phyloP scores from a whole-genome alignment of 2,888 invertebrate genomes.

The Sarcophaga caerulescens region DNA sequence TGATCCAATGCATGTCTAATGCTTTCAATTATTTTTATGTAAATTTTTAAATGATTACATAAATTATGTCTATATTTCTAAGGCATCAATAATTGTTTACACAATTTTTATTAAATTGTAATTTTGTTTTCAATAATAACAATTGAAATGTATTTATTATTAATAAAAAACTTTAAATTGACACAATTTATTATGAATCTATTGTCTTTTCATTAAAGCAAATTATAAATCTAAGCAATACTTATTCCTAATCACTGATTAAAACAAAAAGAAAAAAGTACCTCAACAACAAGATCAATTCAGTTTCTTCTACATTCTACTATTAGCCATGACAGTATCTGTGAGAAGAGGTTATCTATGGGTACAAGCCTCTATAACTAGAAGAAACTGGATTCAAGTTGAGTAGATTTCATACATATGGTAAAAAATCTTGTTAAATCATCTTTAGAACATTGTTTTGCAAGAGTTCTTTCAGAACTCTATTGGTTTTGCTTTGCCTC shows the following conservation, averaged over 20 bases:
- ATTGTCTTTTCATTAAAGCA: not conserved
- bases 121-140: too few relatives aligned
- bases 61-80: too few relatives aligned
- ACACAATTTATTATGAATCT: not conserved
- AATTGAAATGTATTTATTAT: too few relatives aligned
- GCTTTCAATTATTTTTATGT: too few relatives aligned
- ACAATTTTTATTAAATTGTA: too few relatives aligned
- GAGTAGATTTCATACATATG: not conserved
- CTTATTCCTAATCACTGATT: conserved; percentile 25
- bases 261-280: conserved; percentile 3
- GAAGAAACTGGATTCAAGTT: conserved; percentile 23
- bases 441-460: not conserved
- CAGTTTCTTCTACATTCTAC: conserved; percentile 1
- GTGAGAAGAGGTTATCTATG: conserved; percentile 38
- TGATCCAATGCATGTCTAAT: too few relatives aligned
- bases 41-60: too few relatives aligned
- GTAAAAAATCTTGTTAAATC: not conserved
- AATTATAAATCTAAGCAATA: not conserved
- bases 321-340: not conserved
- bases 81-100: too few relatives aligned
- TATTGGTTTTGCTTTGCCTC: not conserved
- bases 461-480: conserved; percentile 15
- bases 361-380: not conserved
- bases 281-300: conserved; percentile 22
- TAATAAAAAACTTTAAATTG: not conserved